Evolutionary conservation across 2,888 invertebrate genomes (phyloP).

Genomic region (Muschampia plurimacula): DNA sequence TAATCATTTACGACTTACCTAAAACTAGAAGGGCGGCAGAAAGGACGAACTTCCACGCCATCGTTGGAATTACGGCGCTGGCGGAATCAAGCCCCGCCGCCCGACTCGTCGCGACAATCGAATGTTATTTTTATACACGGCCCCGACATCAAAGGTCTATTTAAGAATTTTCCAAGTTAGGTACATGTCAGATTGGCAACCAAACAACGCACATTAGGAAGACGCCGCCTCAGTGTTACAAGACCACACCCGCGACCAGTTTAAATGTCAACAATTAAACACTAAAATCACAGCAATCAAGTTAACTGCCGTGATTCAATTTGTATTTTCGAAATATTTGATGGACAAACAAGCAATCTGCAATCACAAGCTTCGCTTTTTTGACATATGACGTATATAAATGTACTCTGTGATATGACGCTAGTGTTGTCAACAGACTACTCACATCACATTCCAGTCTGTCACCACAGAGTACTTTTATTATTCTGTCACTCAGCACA

Average conservation of each 20-base stretch:
- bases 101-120: conserved; percentile 69
- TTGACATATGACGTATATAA: conserved; percentile 42
- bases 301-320: conserved; percentile 50
- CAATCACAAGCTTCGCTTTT: conserved; percentile 44
- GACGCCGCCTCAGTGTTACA: conserved; percentile 48
- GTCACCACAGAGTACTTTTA: too few relatives aligned
- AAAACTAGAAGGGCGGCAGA: conserved; percentile 58
- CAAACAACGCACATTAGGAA: conserved; percentile 75
- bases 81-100: conserved; percentile 61
- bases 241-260: conserved; percentile 47
- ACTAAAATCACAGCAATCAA: conserved; percentile 47
- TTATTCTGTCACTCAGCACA: too few relatives aligned
- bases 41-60: conserved; percentile 58
- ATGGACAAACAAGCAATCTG: conserved; percentile 45
- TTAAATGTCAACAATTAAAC: conserved; percentile 44
- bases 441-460: too few relatives aligned
- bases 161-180: conserved; percentile 75
- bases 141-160: conserved; percentile 82
- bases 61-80: conserved; percentile 62
- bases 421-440: neutral
- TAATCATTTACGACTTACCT: conserved; percentile 58
- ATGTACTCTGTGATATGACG: too few relatives aligned
- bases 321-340: conserved; percentile 47
- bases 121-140: conserved; percentile 82
- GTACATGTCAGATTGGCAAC: conserved; percentile 64